These are phyloP conservation scores for Mechanitis messenoides DNA, from an alignment of 2,888 invertebrate genomes.

Conservation along the genomic window DNA sequence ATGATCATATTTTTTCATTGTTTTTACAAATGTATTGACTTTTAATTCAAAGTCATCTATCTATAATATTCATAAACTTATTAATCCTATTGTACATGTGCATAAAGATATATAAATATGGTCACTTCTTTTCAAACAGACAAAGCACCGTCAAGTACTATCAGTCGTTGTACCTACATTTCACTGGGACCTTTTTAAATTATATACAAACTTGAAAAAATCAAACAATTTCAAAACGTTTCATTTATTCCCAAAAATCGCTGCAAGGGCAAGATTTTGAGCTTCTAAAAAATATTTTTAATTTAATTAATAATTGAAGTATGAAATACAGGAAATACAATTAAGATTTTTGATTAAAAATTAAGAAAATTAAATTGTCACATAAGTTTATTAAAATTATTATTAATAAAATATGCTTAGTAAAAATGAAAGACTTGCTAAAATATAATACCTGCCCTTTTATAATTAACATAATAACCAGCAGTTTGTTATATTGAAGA, in stretches of 20 bases:
- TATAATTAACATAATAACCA: no score
- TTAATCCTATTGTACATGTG: neutral
- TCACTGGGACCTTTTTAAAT: neutral
- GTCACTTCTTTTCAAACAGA: neutral
- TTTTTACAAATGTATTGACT: neutral
- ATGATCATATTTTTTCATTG: neutral
- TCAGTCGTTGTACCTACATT: conserved; percentile 1
- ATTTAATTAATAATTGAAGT: no score
- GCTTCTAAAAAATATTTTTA: no score
- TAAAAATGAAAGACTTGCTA: no score
- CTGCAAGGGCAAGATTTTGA: no score
- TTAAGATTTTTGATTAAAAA: no score
- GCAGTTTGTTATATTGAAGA: no score
- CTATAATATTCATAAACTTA: neutral
- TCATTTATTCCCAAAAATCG: neutral
- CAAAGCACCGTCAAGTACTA: conserved; percentile 1
- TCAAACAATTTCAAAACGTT: neutral
- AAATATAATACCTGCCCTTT: no score
- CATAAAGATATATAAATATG: neutral
- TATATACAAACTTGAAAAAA: neutral
- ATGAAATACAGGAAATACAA: no score
- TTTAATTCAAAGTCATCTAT: conserved; percentile 1
- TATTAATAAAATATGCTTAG: no score
- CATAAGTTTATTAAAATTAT: no score
- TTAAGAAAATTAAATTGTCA: no score